phyloP scores from a whole-genome alignment of 1,140 invertebrate genomes.

The Drosophila lini region DNA sequence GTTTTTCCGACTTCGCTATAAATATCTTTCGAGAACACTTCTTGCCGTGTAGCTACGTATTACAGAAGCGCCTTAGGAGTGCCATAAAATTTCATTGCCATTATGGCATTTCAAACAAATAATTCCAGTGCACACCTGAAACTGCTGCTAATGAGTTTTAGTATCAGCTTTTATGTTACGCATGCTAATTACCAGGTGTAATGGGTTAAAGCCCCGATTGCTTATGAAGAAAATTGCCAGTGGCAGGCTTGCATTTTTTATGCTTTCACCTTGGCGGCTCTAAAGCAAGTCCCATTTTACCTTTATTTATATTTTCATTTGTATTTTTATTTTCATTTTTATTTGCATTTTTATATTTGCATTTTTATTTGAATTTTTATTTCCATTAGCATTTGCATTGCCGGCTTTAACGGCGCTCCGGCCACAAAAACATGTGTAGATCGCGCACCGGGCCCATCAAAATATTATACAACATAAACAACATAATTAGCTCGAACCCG shows the following conservation, averaged over 20 bases:
- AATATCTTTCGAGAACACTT: neutral
- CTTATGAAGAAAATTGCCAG: constrained; percentile 33
- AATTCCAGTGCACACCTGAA: constrained; percentile 54
- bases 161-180: constrained; percentile 54
- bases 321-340: constrained; percentile 28
- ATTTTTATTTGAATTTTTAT: constrained; percentile 39
- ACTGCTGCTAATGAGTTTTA: constrained; percentile 68
- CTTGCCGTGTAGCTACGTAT: constrained; percentile 2
- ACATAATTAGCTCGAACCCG: constrained; percentile 63
- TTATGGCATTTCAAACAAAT: constrained; percentile 18
- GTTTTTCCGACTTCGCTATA: neutral
- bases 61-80: neutral
- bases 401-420: constrained; percentile 31
- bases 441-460: constrained; percentile 48
- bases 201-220: constrained; percentile 43
- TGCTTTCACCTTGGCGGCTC: constrained; percentile 29
- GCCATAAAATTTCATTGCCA: constrained; percentile 24
- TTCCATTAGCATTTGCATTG: constrained; percentile 47
- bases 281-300: constrained; percentile 31
- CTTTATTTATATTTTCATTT: constrained; percentile 30
- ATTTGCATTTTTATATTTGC: constrained; percentile 4
- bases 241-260: constrained; percentile 21
- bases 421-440: constrained; percentile 61
- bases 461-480: constrained; percentile 78
- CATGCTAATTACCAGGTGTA: constrained; percentile 59